Conservation (phyloP, 2,797 vertebrate genomes). For the Apodemus agrarius region DNA sequence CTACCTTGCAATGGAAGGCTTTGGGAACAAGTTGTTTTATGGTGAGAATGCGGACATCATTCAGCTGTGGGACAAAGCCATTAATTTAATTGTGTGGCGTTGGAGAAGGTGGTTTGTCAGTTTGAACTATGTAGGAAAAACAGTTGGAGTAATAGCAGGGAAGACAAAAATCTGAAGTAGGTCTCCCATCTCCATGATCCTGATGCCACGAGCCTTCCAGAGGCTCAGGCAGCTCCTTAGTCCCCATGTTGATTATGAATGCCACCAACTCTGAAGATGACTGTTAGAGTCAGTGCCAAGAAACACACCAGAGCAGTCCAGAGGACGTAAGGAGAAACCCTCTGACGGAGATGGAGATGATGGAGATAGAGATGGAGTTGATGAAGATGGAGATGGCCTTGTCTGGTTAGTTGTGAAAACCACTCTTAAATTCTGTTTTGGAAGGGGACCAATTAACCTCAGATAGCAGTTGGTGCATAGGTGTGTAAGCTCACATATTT, state of each 20-base stretch:
- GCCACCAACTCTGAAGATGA: not conserved
- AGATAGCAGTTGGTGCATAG: not conserved
- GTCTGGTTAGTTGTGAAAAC: slow-evolving; percentile 41
- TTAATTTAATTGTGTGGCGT: slow-evolving; percentile 14
- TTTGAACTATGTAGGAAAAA: not conserved
- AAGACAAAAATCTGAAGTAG: not conserved
- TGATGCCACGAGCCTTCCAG: not conserved
- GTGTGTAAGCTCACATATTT: not conserved
- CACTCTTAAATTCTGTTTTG: slow-evolving; percentile 33
- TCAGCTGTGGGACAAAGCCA: not conserved
- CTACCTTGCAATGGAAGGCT: slow-evolving; percentile 25
- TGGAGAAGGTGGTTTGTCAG: not conserved
- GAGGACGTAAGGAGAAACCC: not conserved
- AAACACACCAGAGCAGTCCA: not conserved
- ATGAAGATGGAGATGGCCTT: not conserved
- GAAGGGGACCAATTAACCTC: slow-evolving; percentile 43
- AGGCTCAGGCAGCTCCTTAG: not conserved
- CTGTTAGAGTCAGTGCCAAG: not conserved
- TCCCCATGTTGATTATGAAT: not conserved
- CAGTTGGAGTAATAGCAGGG: not conserved
- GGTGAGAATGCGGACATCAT: not conserved
- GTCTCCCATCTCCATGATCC: not conserved
- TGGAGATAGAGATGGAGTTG: too few species aligned
- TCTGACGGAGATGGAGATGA: not conserved
- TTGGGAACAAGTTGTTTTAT: slow-evolving; percentile 34